phyloP scores from a whole-genome alignment of 2,888 invertebrate species.

The Cryptus viduatorius region DNA sequence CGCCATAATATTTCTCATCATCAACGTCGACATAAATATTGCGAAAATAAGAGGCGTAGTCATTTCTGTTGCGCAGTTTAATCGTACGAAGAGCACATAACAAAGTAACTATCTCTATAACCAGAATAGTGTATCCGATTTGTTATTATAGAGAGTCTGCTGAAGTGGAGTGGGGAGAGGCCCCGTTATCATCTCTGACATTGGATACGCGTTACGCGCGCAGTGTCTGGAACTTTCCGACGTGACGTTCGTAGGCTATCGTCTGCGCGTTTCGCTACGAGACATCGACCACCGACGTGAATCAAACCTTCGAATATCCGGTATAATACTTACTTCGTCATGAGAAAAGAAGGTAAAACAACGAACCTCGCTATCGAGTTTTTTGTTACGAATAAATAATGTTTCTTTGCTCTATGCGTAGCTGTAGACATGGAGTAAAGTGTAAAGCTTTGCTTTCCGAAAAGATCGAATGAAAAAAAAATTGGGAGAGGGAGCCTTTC shows the following conservation, averaged over 20 bases:
- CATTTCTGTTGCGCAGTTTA: conserved; percentile 22
- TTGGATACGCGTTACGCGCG: conserved; percentile 2
- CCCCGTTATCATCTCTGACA: conserved; percentile 53
- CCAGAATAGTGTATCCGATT: conserved; percentile 23
- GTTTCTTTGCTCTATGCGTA: not conserved
- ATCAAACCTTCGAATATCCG: not conserved
- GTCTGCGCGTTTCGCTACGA: conserved; percentile 16
- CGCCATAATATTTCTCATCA: not conserved
- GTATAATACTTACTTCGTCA: not conserved
- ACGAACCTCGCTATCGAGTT: not conserved
- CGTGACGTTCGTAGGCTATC: conserved; percentile 24
- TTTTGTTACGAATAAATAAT: not conserved
- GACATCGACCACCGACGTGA: conserved; percentile 46
- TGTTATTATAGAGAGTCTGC: not conserved
- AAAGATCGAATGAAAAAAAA: not conserved
- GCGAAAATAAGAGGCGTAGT: not conserved
- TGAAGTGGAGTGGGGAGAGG: conserved; percentile 20
- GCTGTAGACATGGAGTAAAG: too few species aligned
- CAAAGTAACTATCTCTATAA: not conserved
- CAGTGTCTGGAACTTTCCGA: conserved; percentile 45
- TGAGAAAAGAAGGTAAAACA: not conserved
- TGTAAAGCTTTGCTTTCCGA: not conserved
- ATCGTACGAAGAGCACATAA: not conserved
- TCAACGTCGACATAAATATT: not conserved
- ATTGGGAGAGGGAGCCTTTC: too few species aligned